Percentiles rank a stretch among this genome's conserved stretches.
phyloP scores from a whole-genome alignment of 2,888 invertebrate species.

The Caenorhabditis imperialis region DNA sequence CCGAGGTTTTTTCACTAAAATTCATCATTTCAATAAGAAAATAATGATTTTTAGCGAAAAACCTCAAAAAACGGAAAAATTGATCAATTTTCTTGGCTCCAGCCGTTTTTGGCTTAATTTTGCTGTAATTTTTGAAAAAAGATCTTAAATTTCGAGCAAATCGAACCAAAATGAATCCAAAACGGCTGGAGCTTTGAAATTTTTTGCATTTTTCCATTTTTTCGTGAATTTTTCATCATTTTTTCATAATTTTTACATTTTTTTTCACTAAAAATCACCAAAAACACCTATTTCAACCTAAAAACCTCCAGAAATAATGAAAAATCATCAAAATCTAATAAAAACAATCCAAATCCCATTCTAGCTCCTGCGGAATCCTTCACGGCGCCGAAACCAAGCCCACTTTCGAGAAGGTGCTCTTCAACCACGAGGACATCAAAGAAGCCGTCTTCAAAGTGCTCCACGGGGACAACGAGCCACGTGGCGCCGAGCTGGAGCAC shows the following conservation, averaged over 20 bases:
- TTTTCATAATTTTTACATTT: not conserved
- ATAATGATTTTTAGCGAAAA: too few species aligned
- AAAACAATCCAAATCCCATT: too few species aligned
- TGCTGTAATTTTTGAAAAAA: constrained; percentile 1
- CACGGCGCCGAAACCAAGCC: constrained; percentile 35
- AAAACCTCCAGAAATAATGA: not conserved
- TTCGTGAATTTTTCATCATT: not conserved
- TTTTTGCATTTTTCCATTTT: not conserved
- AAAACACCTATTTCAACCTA: too few species aligned
- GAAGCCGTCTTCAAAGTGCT: constrained; percentile 57
- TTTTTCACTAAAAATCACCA: too few species aligned
- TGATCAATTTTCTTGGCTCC: too few species aligned
- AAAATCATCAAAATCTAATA: not conserved
- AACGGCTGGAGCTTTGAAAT: too few species aligned
- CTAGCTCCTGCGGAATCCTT: constrained; percentile 39
- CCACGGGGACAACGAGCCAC: constrained; percentile 43
- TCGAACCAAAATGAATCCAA: not conserved
- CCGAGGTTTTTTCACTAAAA: too few species aligned
- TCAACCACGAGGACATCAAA: constrained; percentile 57
- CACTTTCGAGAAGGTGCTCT: constrained; percentile 46
- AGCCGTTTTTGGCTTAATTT: too few species aligned
- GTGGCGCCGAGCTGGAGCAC: constrained; percentile 33
- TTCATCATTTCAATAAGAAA: too few species aligned
- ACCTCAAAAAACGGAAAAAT: too few species aligned
- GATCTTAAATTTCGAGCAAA: not conserved